Base-by-base conservation (phyloP, 2,113 vertebrate species). In the Chitala chitala region DNA sequence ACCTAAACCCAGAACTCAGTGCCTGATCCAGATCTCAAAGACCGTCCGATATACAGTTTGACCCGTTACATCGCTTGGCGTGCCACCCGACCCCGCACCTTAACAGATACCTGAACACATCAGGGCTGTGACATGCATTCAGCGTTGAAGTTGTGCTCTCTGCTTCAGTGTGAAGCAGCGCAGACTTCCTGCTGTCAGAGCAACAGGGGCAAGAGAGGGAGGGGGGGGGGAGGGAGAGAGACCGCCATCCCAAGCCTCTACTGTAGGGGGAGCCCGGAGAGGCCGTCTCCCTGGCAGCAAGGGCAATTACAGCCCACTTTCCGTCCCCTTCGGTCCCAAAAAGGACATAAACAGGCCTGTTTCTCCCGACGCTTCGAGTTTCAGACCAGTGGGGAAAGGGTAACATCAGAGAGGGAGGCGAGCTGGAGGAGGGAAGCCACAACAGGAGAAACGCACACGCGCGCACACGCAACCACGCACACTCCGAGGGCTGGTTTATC, bases 321-420 rank as follows among this genome's bases (percentile, higher is more conserved):
- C 64, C 73, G 9, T 69, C 73, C 73, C 64, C 64, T 56, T 26
- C 22, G 29, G 63, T 54, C 73, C 73, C 63, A 75, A 75, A 75
- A 75, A 75, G 63, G 73, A 69, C 64, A 56, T 58, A 69, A 69
- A 58, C 54, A 75, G 58, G 51, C 64, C n/a, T 15, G 26, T 29
- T 75, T 64, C 50, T 46, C 64, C 50, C 5, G 44, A 22, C 46
- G 73, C 22, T 24, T 75, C 51, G n/a, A 58, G 64, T 69, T 75
- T 75, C 53, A 44, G 63, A 36, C 38, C 73, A 69, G 73, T 42
- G 50, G 63, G 63, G 50, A 58, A 56, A 55, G 73, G 65, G 58
- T 72, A 51, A 54, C 73, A 5, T 22, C 36, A 55, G 54, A 44
- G 53, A 31, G 70, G 13, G 71, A 42, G 55, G 15, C 36, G 38